phyloP scores from a whole-genome alignment of 2,797 vertebrate genomes.

The Varecia variegata region DNA sequence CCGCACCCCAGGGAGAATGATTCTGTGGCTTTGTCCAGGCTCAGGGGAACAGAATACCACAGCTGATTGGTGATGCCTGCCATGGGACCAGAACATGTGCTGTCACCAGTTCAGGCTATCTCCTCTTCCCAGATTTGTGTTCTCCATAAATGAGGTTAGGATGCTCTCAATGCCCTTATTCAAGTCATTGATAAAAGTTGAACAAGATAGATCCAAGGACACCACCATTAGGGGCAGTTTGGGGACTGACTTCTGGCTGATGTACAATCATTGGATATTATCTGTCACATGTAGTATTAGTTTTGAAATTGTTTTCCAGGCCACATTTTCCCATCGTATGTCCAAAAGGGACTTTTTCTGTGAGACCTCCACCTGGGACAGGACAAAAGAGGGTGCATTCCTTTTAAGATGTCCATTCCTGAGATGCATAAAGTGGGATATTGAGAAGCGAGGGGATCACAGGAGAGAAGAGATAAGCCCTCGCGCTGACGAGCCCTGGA shows the following conservation, averaged over 20 bases:
- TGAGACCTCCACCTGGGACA: not conserved
- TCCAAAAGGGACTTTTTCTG: not conserved
- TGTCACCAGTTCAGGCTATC: not conserved
- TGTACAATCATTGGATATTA: not conserved
- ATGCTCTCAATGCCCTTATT: not conserved
- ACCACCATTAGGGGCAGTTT: not conserved
- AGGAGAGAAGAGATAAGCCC: not conserved
- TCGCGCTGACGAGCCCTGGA: not conserved
- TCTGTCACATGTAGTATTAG: not conserved
- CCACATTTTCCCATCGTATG: not conserved
- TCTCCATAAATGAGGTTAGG: not conserved
- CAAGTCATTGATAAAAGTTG: not conserved
- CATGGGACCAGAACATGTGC: not conserved
- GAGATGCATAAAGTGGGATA: not conserved
- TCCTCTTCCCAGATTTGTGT: not conserved
- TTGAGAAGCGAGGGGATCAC: not conserved
- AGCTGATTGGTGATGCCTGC: not conserved
- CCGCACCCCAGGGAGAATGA: not conserved
- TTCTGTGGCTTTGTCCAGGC: not conserved
- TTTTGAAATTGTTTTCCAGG: constrained; percentile 17
- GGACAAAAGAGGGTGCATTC: not conserved
- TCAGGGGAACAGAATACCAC: not conserved
- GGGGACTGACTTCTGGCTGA: not conserved
- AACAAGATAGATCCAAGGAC: not conserved
- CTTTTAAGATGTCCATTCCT: not conserved